Evolutionary conservation across 2,888 invertebrate genomes (phyloP).

Genomic region (Nyleta sp.): DNA sequence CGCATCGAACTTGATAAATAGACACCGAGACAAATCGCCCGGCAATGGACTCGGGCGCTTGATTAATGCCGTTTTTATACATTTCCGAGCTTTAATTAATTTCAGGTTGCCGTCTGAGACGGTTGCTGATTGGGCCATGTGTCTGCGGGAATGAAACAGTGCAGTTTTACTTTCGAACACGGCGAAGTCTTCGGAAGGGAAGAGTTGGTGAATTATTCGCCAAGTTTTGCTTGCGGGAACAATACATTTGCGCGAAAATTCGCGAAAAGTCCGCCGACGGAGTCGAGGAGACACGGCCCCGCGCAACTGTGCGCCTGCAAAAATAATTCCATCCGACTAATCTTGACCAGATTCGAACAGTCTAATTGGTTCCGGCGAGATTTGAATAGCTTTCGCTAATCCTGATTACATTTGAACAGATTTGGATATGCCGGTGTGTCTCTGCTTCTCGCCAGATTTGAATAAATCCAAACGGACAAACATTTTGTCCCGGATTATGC

Average conservation of each 20-base stretch:
- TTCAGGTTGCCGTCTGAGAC: no score
- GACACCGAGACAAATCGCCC: constrained; percentile 44
- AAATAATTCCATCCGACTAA: not conserved
- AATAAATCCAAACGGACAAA: constrained; percentile 2
- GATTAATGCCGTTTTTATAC: constrained; percentile 33
- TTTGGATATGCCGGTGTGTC: not conserved
- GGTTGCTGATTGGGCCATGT: no score
- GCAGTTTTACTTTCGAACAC: no score
- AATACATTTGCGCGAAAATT: no score
- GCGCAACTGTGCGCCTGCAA: no score
- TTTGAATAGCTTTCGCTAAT: constrained; percentile 36
- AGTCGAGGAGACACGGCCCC: no score
- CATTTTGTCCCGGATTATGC: not conserved
- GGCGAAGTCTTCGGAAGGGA: no score
- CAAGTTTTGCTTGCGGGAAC: no score
- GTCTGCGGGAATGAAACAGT: no score
- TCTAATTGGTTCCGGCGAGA: constrained; percentile 28
- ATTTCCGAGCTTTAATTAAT: no score
- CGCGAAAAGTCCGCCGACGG: no score
- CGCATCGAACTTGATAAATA: constrained; percentile 47
- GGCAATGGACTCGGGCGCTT: constrained; percentile 18
- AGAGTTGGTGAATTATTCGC: no score
- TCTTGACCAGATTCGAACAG: constrained; percentile 10
- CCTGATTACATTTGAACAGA: constrained; percentile 19
- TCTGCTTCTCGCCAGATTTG: constrained; percentile 4